Evolutionary conservation across 2,797 vertebrate genomes (phyloP).

Genomic region (Mergus octosetaceus): DNA sequence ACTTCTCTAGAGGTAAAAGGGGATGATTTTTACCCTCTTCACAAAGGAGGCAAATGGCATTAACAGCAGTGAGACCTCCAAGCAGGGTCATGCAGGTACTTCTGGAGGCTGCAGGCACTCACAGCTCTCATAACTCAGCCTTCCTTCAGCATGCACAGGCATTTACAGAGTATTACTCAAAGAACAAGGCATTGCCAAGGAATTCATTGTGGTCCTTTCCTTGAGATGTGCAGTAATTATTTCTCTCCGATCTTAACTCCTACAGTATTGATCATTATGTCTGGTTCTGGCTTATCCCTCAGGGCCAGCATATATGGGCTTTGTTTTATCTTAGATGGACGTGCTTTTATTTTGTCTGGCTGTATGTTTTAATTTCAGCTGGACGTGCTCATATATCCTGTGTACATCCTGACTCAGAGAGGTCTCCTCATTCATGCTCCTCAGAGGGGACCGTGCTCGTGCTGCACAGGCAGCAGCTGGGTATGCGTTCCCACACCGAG

Average conservation of each 20-base stretch:
- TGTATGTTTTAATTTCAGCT: slow-evolving; percentile 2
- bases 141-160: not conserved
- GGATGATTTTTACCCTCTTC: not conserved
- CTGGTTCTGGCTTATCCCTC: slow-evolving; percentile 10
- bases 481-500: not conserved
- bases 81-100: not conserved
- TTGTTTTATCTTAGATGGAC: slow-evolving; percentile 6
- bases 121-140: slow-evolving; percentile 9
- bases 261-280: slow-evolving; percentile 50
- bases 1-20: not conserved
- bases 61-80: not conserved
- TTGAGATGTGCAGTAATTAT: slow-evolving; percentile 40
- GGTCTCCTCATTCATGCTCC: not conserved
- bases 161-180: slow-evolving; percentile 40
- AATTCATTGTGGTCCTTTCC: slow-evolving; percentile 27
- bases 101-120: not conserved
- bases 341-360: not conserved
- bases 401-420: not conserved
- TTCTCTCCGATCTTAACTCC: slow-evolving; percentile 48
- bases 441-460: fast-evolving
- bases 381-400: not conserved
- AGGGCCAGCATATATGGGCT: not conserved
- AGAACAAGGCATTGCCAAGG: slow-evolving; percentile 10
- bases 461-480: not conserved
- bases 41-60: not conserved